Base-by-base conservation (phyloP, 2,888 invertebrate species). In the Thereva nobilitata region DNA sequence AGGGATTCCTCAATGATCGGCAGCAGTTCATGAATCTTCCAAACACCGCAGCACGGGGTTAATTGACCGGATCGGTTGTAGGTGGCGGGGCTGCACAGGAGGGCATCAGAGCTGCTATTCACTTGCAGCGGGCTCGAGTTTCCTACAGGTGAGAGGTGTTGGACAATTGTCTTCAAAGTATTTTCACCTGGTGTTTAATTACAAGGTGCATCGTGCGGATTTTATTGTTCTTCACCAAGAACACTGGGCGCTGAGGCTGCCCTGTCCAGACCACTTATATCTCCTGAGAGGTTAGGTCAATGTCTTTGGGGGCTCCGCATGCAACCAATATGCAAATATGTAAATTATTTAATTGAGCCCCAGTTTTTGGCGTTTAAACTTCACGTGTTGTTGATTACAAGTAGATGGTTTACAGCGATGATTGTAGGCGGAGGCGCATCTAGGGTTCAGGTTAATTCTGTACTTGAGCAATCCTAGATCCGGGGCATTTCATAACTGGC, bases 261-360 rank as follows among this genome's bases (percentile, higher is more conserved):
- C 10, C 53, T 65, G 69, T 67, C 65, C 67, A 59, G 45, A 69
- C 66, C 63, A 69, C 45, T 67, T 64, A 56, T 44, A 53, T 67
- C 67, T 69, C 50, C 53, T 57, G 64, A 38, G 67, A 66, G 65
- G 69, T 67, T 66, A 66, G 69, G 69, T 69, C 69, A 69, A 69
- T 69, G 69, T 69, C 67, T 67, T 47, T 66, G 53, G 49, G 37
- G 34, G 41, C 12, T 54, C 54, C 45, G 41, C 50, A 61, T 61
- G 61, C 50, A 61, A 61, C 57, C 47, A 50, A 61, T 64, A 69
- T 69, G 69, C 55, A 69, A 69, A 67, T 69, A 12, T 45, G 23
- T 23, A 23, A 23, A 23, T 23, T 23, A 63, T 57, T 53, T 68
- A 68, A 68, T 68, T 68, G 54, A 56, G 52, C 42, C 50, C 44